Percentiles rank a stretch among this genome's conserved stretches.
phyloP scores from a whole-genome alignment of 2,113 vertebrate species.

The Bungarus multicinctus region DNA sequence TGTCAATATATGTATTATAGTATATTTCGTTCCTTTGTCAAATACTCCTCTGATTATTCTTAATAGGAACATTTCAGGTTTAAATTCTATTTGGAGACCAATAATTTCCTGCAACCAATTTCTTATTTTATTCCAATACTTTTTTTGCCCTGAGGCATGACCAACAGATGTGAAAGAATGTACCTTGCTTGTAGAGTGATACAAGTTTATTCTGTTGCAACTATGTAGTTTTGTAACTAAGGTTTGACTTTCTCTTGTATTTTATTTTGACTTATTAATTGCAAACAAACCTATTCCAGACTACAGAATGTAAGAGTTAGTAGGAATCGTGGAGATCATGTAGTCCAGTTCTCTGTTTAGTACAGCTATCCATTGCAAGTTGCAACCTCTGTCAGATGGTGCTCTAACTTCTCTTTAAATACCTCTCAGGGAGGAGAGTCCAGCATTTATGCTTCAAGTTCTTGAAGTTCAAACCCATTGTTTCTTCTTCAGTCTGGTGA shows the following conservation, averaged over 20 bases:
- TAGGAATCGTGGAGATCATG: neutral
- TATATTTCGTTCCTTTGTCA: too few relatives aligned
- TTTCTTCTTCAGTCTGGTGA: neutral
- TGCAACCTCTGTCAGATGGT: neutral
- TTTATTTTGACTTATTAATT: neutral
- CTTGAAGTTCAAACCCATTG: neutral
- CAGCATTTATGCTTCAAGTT: neutral
- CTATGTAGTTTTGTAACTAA: neutral
- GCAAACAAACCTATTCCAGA: neutral
- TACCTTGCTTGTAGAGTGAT: too few relatives aligned
- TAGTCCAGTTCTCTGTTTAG: neutral
- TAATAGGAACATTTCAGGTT: too few relatives aligned
- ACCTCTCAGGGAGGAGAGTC: neutral
- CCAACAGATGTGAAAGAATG: too few relatives aligned
- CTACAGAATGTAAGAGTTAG: neutral
- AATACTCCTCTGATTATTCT: too few relatives aligned
- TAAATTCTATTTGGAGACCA: too few relatives aligned
- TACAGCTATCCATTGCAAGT: neutral
- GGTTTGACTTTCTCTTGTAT: neutral
- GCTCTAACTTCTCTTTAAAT: neutral
- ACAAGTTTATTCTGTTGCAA: neutral
- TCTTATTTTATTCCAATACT: too few relatives aligned
- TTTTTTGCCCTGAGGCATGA: too few relatives aligned
- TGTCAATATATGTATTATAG: too few relatives aligned
- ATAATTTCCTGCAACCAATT: too few relatives aligned